phyloP scores from a whole-genome alignment of 2,888 invertebrate species.

The Drosophila melanocephala region DNA sequence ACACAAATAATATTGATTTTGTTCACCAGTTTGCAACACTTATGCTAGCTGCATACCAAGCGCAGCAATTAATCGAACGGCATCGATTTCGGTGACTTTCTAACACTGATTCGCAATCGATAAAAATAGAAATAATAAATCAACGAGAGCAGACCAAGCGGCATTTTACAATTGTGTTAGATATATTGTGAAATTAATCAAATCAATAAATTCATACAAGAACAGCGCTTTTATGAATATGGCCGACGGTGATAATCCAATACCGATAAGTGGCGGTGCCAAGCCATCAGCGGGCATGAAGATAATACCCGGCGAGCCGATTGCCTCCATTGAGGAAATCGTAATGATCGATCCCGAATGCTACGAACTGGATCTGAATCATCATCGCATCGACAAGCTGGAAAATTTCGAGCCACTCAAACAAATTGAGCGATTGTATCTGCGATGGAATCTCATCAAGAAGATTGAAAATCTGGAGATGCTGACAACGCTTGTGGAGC shows the following conservation, averaged over 20 bases:
- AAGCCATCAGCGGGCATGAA: constrained; percentile 59
- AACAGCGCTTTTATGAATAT: constrained; percentile 46
- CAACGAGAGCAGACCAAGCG: constrained; percentile 42
- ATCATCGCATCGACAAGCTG: constrained; percentile 93
- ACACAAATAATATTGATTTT: not conserved
- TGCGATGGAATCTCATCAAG: constrained; percentile 98
- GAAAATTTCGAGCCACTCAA: constrained; percentile 92
- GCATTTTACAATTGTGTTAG: constrained; percentile 38
- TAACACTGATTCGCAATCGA: constrained; percentile 33
- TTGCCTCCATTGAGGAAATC: constrained; percentile 82
- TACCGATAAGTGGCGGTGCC: constrained; percentile 18
- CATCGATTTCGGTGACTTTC: not conserved
- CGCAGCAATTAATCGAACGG: constrained; percentile 1
- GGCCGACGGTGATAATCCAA: constrained; percentile 67
- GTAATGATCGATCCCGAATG: constrained; percentile 84
- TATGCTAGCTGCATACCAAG: constrained; percentile 14
- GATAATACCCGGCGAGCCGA: constrained; percentile 66
- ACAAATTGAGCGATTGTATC: constrained; percentile 91
- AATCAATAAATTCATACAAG: constrained; percentile 6
- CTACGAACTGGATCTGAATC: constrained; percentile 92
- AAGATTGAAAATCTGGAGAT: constrained; percentile 95
- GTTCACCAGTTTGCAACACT: not conserved
- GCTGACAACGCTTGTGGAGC: constrained; percentile 91
- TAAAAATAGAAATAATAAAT: constrained; percentile 35
- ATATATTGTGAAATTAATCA: constrained; percentile 13